Conservation (phyloP, 1,140 invertebrate species). For the Leptopilina clavipes region DNA sequence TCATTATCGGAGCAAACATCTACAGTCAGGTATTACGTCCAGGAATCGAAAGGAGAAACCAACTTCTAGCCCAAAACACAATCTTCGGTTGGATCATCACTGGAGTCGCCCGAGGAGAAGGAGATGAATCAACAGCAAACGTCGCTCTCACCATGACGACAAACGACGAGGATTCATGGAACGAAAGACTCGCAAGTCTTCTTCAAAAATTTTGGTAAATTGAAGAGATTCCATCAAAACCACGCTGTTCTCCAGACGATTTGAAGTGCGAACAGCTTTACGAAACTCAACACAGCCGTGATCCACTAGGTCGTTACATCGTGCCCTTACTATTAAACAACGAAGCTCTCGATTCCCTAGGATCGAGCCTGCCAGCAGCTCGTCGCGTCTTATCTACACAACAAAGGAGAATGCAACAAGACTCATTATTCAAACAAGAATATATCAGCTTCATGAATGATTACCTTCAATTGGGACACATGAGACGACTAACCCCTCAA, state of each 20-base stretch:
- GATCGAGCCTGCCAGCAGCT: background rate
- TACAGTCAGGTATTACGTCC: background rate
- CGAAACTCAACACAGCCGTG: too few species aligned
- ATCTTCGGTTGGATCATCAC: background rate
- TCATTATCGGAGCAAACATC: background rate
- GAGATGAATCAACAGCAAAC: too few species aligned
- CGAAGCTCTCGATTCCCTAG: background rate
- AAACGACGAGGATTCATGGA: too few species aligned
- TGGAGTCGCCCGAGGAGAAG: background rate
- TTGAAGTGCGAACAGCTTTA: too few species aligned
- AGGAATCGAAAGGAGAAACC: background rate
- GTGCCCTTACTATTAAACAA: background rate
- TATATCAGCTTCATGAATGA: background rate
- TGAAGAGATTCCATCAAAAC: too few species aligned
- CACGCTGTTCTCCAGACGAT: too few species aligned
- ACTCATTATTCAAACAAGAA: background rate
- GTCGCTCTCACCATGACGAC: too few species aligned
- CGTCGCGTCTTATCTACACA: background rate
- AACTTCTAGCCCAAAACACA: background rate
- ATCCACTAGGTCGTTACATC: too few species aligned
- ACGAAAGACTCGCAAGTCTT: too few species aligned
- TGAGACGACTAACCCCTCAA: background rate
- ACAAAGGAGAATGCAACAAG: background rate
- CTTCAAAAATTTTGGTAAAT: too few species aligned
- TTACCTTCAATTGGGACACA: background rate